Conservation (phyloP, 2,797 vertebrate species). For the Galaxias olidus region DNA sequence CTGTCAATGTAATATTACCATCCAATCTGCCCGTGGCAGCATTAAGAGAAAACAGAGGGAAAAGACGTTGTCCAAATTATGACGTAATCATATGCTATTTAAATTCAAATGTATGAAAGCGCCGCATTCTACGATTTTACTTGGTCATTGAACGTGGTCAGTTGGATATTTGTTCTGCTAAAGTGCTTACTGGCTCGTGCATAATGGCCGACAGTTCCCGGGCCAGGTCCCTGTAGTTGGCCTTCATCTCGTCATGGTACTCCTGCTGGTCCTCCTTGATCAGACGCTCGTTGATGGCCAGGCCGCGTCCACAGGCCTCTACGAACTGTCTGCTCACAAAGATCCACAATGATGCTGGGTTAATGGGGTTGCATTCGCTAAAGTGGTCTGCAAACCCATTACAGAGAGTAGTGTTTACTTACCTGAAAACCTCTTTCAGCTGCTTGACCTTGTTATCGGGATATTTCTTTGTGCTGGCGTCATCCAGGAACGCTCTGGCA, state of each 20-base stretch:
- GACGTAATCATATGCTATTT: background rate
- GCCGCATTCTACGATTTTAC: too few relatives aligned
- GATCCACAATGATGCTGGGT: background rate
- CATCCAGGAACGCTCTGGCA: constrained; percentile 94
- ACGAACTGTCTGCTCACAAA: constrained; percentile 87
- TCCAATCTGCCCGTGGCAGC: constrained; percentile 90
- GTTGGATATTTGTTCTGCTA: background rate
- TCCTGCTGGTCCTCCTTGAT: constrained; percentile 97
- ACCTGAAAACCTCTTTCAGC: constrained; percentile 97
- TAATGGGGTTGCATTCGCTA: background rate
- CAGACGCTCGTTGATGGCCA: constrained; percentile 90
- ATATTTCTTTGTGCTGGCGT: constrained; percentile 89
- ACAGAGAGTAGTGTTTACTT: constrained; percentile 26
- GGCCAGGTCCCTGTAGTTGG: constrained; percentile 92
- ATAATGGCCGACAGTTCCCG: constrained; percentile 96
- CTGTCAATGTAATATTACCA: constrained; percentile 82
- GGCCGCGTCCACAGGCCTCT: constrained; percentile 93
- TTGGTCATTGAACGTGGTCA: too few relatives aligned
- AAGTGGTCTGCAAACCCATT: background rate
- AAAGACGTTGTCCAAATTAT: constrained; percentile 45
- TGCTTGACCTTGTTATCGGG: constrained; percentile 97
- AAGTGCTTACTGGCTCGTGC: constrained; percentile 86
- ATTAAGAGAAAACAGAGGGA: constrained; percentile 67
- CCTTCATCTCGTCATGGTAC: constrained; percentile 98
- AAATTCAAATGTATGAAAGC: background rate